phyloP scores from a whole-genome alignment of 2,113 vertebrate genomes.

The Pygathrix nemaeus region DNA sequence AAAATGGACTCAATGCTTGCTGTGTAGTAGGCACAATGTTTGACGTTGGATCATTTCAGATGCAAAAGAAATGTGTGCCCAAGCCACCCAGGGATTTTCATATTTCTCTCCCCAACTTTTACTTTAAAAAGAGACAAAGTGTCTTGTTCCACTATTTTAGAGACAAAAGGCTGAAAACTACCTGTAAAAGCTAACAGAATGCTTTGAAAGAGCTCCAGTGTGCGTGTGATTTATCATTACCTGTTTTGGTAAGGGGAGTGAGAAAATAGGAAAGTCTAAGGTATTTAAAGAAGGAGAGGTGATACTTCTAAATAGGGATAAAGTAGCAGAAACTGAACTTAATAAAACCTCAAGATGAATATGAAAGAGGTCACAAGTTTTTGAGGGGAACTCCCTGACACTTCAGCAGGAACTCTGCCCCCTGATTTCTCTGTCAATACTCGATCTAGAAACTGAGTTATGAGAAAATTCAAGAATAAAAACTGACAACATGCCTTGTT shows the following conservation, averaged over 20 bases:
- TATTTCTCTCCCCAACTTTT: not conserved
- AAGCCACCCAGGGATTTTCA: not conserved
- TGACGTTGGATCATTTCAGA: not conserved
- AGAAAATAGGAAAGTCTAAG: not conserved
- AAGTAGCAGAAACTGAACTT: not conserved
- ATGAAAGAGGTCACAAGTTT: not conserved
- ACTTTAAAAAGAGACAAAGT: not conserved
- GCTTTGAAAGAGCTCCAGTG: not conserved
- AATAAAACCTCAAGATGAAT: not conserved
- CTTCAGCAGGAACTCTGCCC: not conserved
- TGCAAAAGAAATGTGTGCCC: not conserved
- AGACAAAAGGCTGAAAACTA: not conserved
- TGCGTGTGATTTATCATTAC: not conserved
- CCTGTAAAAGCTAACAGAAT: not conserved
- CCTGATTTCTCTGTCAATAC: not conserved
- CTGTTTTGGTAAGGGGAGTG: not conserved
- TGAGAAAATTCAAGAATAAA: not conserved
- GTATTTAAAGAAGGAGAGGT: not conserved
- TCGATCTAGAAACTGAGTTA: not conserved
- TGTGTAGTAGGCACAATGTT: not conserved
- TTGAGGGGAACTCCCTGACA: not conserved
- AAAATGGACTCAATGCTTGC: not conserved
- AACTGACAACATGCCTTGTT: not conserved
- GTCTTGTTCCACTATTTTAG: not conserved
- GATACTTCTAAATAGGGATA: not conserved